Evolutionary conservation across 2,113 vertebrate species (phyloP).

Genomic region (Raja brachyura): DNA sequence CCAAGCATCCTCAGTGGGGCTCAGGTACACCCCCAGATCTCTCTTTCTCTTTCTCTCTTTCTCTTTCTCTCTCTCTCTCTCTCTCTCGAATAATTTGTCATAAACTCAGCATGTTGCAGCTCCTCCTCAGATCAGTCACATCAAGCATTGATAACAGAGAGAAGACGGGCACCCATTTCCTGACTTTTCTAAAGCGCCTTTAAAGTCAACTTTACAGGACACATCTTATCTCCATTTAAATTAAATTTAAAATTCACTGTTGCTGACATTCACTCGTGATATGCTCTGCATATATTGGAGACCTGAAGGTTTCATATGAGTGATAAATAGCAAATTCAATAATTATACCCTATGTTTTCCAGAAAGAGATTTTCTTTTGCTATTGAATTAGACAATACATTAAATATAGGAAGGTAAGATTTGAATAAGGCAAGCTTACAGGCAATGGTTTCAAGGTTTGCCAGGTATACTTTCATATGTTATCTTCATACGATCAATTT

Average conservation of each 20-base stretch:
- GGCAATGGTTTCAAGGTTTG: neutral
- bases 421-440: constrained; percentile 10
- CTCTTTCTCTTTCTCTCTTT: no score
- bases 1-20: no score
- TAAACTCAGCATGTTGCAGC: neutral
- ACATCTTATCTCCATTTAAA: constrained; percentile 9
- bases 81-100: neutral
- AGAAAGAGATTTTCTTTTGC: neutral
- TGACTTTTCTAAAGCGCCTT: neutral
- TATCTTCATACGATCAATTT: neutral
- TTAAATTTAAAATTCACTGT: constrained; percentile 9
- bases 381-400: neutral
- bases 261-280: neutral
- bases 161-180: neutral
- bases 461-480: neutral
- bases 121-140: constrained; percentile 16
- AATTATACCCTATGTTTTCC: constrained; percentile 16
- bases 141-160: constrained; percentile 9
- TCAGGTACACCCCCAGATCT: no score
- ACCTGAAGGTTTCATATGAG: neutral
- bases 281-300: constrained; percentile 5
- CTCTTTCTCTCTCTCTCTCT: no score
- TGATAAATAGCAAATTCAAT: constrained; percentile 9
- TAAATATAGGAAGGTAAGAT: neutral
- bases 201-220: neutral